Evolutionary conservation across 2,797 vertebrate genomes (phyloP).

Genomic region (Cryptoblepharus egeriae): DNA sequence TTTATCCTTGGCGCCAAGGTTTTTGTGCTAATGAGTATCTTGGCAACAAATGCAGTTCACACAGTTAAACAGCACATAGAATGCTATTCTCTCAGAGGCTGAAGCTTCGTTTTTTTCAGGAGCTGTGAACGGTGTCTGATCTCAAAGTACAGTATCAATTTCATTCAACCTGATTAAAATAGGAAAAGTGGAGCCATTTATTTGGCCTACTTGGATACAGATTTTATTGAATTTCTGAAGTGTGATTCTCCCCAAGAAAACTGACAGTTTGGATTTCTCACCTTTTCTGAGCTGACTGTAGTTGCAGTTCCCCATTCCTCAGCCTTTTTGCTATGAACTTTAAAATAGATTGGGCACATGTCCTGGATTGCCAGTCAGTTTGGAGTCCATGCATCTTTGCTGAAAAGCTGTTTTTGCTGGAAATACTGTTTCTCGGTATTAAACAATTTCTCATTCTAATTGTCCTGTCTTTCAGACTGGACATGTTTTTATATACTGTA

Average conservation of each 20-base stretch:
- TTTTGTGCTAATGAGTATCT: slow-evolving; percentile 44
- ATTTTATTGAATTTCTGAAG: neutral
- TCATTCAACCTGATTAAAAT: neutral
- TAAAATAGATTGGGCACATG: slow-evolving; percentile 42
- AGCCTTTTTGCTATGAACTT: neutral
- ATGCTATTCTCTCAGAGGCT: rapidly evolving
- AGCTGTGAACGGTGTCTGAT: neutral
- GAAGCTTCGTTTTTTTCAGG: neutral
- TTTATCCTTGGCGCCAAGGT: slow-evolving; percentile 36
- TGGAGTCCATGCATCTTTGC: slow-evolving; percentile 7
- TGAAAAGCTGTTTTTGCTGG: slow-evolving; percentile 31
- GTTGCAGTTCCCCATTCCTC: slow-evolving; percentile 34
- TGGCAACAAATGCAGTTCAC: slow-evolving; percentile 34
- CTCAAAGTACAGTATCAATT: neutral
- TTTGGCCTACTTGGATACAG: rapidly evolving
- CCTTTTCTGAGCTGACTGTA: slow-evolving; percentile 39
- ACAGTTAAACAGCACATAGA: rapidly evolving
- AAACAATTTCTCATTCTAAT: slow-evolving; percentile 9
- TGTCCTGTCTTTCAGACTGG: slow-evolving; percentile 5
- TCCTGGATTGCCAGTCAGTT: slow-evolving; percentile 34
- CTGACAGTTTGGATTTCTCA: neutral
- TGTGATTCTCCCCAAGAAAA: slow-evolving; percentile 32
- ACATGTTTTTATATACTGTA: neutral
- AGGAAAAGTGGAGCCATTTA: neutral
- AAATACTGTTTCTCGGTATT: neutral